Evolutionary conservation across 2,888 invertebrate species (phyloP).

Genomic region (Cotesia congregata): DNA sequence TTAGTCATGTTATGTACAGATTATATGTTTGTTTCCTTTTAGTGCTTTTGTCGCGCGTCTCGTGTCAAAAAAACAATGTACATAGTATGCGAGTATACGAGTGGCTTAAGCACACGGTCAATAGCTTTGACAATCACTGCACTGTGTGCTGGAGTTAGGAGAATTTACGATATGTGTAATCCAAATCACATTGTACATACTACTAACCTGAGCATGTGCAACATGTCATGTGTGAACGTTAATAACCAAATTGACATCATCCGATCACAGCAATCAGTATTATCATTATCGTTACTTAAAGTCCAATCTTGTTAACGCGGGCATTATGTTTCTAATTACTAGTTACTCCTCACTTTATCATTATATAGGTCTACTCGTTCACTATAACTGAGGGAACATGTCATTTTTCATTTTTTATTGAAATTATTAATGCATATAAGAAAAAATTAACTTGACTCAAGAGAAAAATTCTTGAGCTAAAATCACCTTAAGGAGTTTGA

Average conservation of each 20-base stretch:
- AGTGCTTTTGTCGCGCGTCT: neutral
- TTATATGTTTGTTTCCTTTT: neutral
- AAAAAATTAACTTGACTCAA: too few relatives aligned
- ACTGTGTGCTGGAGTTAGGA: neutral
- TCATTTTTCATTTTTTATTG: too few relatives aligned
- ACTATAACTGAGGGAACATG: too few relatives aligned
- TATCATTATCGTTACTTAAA: conserved; percentile 31
- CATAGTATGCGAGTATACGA: neutral
- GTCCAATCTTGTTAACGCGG: conserved; percentile 9
- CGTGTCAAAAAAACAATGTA: neutral
- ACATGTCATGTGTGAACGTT: conserved; percentile 31
- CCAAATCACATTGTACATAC: conserved; percentile 8
- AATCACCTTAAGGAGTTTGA: too few relatives aligned
- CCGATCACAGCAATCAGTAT: conserved; percentile 4
- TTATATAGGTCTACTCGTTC: too few relatives aligned
- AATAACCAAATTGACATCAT: conserved; percentile 34
- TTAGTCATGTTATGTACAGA: neutral
- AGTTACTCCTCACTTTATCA: too few relatives aligned
- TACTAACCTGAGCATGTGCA: conserved; percentile 15
- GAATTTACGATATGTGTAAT: conserved; percentile 22
- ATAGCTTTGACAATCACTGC: neutral
- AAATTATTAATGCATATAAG: too few relatives aligned
- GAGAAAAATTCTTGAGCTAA: too few relatives aligned
- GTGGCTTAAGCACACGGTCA: neutral
- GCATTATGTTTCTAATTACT: neutral